Conservation (phyloP, 1,140 invertebrate genomes). For the Drosophila sturtevanti region DNA sequence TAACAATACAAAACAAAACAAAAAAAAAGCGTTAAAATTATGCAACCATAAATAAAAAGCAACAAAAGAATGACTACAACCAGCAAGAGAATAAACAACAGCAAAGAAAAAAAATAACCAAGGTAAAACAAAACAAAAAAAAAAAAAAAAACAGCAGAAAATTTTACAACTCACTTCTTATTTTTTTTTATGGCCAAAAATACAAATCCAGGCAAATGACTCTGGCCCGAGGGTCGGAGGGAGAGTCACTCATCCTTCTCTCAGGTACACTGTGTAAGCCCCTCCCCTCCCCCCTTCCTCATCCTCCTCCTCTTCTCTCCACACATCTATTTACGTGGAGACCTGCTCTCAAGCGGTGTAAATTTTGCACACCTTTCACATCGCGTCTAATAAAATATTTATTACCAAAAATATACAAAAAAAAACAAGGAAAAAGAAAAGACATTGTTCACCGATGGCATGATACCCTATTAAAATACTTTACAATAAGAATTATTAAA, state of each 20-base stretch:
- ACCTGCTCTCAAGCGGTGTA: conserved; percentile 34
- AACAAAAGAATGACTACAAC: conserved; percentile 15
- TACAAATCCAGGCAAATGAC: conserved; percentile 59
- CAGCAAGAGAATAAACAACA: conserved; percentile 3
- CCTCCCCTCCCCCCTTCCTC: background rate
- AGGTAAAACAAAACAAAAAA: background rate
- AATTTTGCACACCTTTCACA: conserved; percentile 60
- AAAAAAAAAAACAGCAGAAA: background rate
- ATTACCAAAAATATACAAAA: conserved; percentile 44
- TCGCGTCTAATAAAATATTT: conserved; percentile 71
- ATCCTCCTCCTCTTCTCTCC: conserved; percentile 10
- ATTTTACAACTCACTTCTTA: conserved; percentile 18
- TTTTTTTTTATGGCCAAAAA: conserved; percentile 54
- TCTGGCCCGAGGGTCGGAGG: conserved; percentile 11
- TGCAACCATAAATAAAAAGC: conserved; percentile 51
- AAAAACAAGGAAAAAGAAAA: conserved; percentile 8
- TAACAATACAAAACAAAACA: conserved; percentile 18
- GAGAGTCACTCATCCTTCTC: conserved; percentile 24
- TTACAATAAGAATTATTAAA: too few relatives aligned
- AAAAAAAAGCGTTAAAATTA: conserved; percentile 41
- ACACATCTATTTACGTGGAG: too few relatives aligned
- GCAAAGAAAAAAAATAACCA: background rate
- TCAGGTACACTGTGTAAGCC: background rate
- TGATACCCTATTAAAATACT: background rate
- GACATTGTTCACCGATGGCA: conserved; percentile 1